Evolutionary conservation across 2,113 vertebrate genomes (phyloP).

Genomic region (Eonycteris spelaea): DNA sequence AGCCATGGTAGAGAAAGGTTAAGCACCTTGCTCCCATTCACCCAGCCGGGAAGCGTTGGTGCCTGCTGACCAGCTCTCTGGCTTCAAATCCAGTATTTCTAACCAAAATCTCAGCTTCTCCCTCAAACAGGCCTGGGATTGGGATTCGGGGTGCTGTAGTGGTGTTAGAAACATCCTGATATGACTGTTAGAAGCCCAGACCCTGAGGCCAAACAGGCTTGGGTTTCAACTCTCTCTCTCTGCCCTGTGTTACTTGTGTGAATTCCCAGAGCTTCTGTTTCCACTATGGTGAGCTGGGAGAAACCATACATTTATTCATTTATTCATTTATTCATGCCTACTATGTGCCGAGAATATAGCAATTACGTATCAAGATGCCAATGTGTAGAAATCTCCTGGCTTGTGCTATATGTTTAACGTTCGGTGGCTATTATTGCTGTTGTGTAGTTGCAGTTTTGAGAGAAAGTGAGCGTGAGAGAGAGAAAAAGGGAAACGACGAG

Average conservation of each 20-base stretch:
- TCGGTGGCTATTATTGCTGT: neutral
- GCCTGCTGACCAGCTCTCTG: neutral
- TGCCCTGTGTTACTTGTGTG: neutral
- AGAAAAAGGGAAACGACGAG: neutral
- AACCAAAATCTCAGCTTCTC: neutral
- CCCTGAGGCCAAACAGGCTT: slow-evolving; percentile 3
- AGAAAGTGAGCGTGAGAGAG: neutral
- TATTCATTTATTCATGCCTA: neutral
- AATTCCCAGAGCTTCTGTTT: neutral
- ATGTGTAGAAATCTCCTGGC: neutral
- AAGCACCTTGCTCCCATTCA: neutral
- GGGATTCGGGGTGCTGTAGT: neutral
- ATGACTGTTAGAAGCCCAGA: neutral
- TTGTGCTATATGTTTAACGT: neutral
- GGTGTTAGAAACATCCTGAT: neutral
- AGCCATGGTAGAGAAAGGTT: neutral
- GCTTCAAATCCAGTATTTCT: neutral
- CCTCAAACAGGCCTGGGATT: neutral
- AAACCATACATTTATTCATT: neutral
- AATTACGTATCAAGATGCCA: neutral
- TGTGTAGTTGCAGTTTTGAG: neutral
- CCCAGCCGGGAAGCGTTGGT: neutral
- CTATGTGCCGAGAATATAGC: neutral
- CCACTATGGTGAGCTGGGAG: neutral
- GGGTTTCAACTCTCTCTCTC: neutral